These are phyloP conservation scores for Coecobrya sp. DNA, from an alignment of 2,888 invertebrate genomes.

Conservation along the genomic window DNA sequence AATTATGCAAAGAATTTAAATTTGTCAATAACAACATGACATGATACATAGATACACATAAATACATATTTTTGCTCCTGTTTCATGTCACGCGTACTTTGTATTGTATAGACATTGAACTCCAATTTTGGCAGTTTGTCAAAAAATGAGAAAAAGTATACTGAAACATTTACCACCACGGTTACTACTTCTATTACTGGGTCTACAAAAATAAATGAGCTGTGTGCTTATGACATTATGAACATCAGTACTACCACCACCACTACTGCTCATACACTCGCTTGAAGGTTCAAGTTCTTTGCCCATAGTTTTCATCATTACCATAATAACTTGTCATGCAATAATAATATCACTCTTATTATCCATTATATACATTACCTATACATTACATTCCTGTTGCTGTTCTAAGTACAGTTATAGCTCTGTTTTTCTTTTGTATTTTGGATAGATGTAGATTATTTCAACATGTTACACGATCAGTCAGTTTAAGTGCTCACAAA, in stretches of 20 bases:
- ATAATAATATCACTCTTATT: conserved; percentile 21
- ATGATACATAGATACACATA: neutral
- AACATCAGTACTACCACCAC: neutral
- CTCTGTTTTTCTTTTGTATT: neutral
- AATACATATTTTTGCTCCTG: conserved; percentile 2
- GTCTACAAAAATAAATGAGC: conserved; percentile 32
- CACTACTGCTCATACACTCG: neutral
- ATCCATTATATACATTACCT: neutral
- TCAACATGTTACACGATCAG: conserved; percentile 19
- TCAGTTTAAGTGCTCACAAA: conserved; percentile 3
- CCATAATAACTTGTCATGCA: conserved; percentile 3
- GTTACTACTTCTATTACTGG: neutral
- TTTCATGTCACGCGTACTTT: conserved; percentile 24
- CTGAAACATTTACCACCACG: conserved; percentile 21
- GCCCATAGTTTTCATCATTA: conserved; percentile 52
- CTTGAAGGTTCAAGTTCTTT: conserved; percentile 71
- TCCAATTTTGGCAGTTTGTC: conserved; percentile 62
- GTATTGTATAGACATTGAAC: conserved; percentile 60
- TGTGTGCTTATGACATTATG: neutral
- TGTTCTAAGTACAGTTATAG: neutral
- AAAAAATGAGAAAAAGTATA: conserved; percentile 49
- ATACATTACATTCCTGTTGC: neutral
- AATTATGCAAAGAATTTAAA: neutral
- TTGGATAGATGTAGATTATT: neutral
- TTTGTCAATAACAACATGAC: neutral